Evolutionary conservation across 2,888 invertebrate species (phyloP), one percentile per base, ranked within the genome.

Genomic region (Drosophila robusta): DNA sequence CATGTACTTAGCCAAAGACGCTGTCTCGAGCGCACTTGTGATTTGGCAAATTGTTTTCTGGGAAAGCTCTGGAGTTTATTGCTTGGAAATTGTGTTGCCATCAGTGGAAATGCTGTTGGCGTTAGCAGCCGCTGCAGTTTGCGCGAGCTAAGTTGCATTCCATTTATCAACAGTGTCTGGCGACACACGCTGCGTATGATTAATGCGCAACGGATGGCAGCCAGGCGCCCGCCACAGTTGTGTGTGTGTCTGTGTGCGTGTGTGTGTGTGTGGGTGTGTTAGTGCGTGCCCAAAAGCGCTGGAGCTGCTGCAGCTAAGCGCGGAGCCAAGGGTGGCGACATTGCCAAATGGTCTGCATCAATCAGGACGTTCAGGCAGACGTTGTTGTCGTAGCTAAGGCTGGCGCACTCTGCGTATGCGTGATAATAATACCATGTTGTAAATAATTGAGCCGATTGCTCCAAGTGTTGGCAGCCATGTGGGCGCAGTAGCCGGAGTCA

Each of bases 151-250:
- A 66, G 57, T 54, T 67, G 69, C 72, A 64, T 63, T 65, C 65
- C 82, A 80, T 85, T 80, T 78, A 81, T 85, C 85, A 80, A 60
- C 45, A 29, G 29, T 66, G 80, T 47, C 76, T 52, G 70, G 64
- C 58, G 80, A 67, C 85, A 69, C 62, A 70, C 78, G 69, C 72
- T 51, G 66, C 82, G 65, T 81, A 81, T 80, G 82, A 80, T 80
- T 80, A 85, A 80, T 80, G 82, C 42, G 41, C 54, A 24, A 18
- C 42, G 55, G 24, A 55, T 36, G 47, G 50, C 36, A 38, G 50
- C 38, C 18, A 34, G 46, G 39, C 46, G 54, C 39, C 55, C 18
- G 49, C 60, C 55, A 57, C 44, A 56, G 62, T 39, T 29, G 2
- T 9, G 38, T 6, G 6, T 38, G 2, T 26, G 9, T 46, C 0